Base-by-base conservation (phyloP, 2,113 vertebrate species). In the Plestiodon gilberti region DNA sequence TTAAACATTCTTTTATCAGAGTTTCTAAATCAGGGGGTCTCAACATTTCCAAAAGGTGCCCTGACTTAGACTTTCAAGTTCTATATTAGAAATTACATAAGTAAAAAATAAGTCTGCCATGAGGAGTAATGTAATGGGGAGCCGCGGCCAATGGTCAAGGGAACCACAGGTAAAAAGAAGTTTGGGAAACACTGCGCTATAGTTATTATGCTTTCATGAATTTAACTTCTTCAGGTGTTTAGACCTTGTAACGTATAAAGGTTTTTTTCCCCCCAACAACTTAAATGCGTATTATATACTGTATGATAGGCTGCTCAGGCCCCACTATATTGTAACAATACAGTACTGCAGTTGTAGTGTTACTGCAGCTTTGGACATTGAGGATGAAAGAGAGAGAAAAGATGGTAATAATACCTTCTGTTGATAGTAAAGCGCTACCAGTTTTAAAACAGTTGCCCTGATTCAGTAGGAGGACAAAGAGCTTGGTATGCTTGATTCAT, bases 11-110 rank as follows among this genome's bases (percentile, higher is more conserved):
- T 57, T 74, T 43, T 74, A 28, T 79, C 43, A 3, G 83, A 61
- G 62, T 82, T 94, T 88, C 59, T 59, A 83, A 87, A 86, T 86
- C 81, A n/a, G n/a, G n/a, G n/a, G n/a, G n/a, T n/a, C n/a, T n/a
- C n/a, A n/a, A n/a, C n/a, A n/a, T n/a, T n/a, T n/a, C n/a, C n/a
- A n/a, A n/a, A n/a, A n/a, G n/a, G n/a, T n/a, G n/a, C n/a, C n/a
- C n/a, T n/a, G n/a, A n/a, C n/a, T n/a, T n/a, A n/a, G n/a, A n/a
- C n/a, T n/a, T n/a, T n/a, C n/a, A n/a, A n/a, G n/a, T n/a, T n/a
- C n/a, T n/a, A n/a, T n/a, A n/a, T n/a, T n/a, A n/a, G n/a, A n/a
- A n/a, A n/a, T n/a, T n/a, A n/a, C n/a, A n/a, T n/a, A n/a, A n/a
- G n/a, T n/a, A n/a, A n/a, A n/a, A n/a, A n/a, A n/a, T n/a, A n/a